A percentile compares a stretch with the other conserved stretches of the same genome.
phyloP scores from a whole-genome alignment of 2,888 invertebrate species.

The Kuschelorhynchus macadamiae region DNA sequence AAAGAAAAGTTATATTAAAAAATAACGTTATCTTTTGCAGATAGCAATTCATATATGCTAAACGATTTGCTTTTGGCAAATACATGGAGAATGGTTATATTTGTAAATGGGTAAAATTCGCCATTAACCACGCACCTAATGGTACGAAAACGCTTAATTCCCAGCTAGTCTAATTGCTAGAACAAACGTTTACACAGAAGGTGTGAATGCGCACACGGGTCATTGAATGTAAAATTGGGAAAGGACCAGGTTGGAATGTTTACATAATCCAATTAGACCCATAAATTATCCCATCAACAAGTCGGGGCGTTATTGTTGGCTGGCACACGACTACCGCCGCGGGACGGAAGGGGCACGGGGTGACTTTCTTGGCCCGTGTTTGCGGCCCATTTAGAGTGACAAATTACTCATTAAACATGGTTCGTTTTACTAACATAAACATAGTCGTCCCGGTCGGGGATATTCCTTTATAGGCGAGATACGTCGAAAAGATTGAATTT shows the following conservation, averaged over 20 bases:
- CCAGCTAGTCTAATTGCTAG: slow-evolving; percentile 20
- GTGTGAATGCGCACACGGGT: slow-evolving; percentile 25
- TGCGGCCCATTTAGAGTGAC: slow-evolving; percentile 35
- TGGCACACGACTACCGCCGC: slow-evolving; percentile 36
- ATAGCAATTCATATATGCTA: no score
- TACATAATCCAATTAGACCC: slow-evolving; percentile 43
- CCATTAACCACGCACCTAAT: no score
- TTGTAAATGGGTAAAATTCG: no score
- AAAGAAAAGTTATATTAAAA: no score
- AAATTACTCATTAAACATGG: slow-evolving; percentile 35
- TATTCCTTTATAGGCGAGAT: background rate
- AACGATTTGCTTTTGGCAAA: no score
- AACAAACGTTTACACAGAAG: slow-evolving; percentile 26
- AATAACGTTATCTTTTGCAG: no score
- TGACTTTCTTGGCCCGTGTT: slow-evolving; percentile 26
- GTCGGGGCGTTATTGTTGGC: slow-evolving; percentile 37
- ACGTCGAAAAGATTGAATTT: no score
- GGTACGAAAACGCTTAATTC: no score
- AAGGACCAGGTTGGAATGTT: slow-evolving; percentile 34
- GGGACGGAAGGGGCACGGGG: slow-evolving; percentile 17
- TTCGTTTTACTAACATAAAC: slow-evolving; percentile 23
- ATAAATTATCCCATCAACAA: slow-evolving; percentile 44
- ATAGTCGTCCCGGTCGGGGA: slow-evolving; percentile 21
- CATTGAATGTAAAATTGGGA: slow-evolving; percentile 41
- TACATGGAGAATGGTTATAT: no score